Base-by-base conservation (phyloP, 2,888 invertebrate genomes). In the Agrotis exclamationis region DNA sequence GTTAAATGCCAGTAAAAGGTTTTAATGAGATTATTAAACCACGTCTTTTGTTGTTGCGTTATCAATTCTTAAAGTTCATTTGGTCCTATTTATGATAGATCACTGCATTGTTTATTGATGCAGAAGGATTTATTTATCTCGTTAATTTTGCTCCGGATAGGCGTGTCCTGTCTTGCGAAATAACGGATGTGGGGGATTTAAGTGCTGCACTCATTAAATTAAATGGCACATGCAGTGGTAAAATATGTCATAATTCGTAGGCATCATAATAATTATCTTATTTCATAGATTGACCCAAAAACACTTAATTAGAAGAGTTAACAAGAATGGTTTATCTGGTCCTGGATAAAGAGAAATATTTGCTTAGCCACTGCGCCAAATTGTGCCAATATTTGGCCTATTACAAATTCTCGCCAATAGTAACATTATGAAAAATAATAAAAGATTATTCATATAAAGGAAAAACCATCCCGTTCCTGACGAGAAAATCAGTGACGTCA, bases 1-100 rank as follows among this genome's bases (percentile, higher is more conserved):
- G 92, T 95, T 93, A 93, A 95, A 91, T 87, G 90, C 87, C 91
- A 89, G 91, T 94, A 90, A 94, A 94, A 90, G 88, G 88, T 90
- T 91, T 94, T 94, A 94, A 95, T 93, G 93, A 91, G 89, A 91
- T 90, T 91, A 93, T 93, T 92, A 92, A 86, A 86, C 83, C 77
- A 63, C 67, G 77, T 71, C 84, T 85, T 83, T 84, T 83, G 82
- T 83, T 78, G 72, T 79, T 82, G 65, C 70, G 80, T 85, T 86
- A 88, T 88, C 88, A 88, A 85, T 86, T 84, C 85, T 85, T 81
- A 76, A 84, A 84, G 76, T 80, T 78, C 80, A 85, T 86, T 86
- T 79, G 76, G 70, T 80, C 64, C 63, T 65, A 33, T 84, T 82
- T 81, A 82, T 81, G 76, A 76, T 50, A 58, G 69, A 83, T 80